Evolutionary conservation across 2,113 vertebrate species (phyloP), one percentile per base, ranked within the genome.

Genomic region (Eidolon helvum): DNA sequence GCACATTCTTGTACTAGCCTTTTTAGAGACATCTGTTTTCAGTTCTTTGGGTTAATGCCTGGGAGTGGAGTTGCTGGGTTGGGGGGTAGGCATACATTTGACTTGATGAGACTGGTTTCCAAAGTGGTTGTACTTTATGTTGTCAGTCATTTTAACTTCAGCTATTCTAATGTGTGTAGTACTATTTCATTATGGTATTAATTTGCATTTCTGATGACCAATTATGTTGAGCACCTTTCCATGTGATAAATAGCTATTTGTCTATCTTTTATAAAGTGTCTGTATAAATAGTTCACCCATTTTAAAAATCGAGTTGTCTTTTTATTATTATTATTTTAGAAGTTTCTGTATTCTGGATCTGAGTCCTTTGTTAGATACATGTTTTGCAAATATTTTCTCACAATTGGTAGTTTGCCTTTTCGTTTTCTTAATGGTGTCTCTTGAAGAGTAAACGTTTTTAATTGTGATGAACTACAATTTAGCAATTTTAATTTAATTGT

Each of bases 131-230:
- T 5, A 6, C 10, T 48, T 10, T 57, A 26, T 14, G 4, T 3
- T 9, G 28, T 40, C 28, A 0, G 14, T 3, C 4, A 21, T 7
- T 18, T 28, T 7, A 11, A 2, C 10, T 2, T 26, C 10, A 57
- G 48, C 30, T 33, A 0, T 68, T 19, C 74, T 14, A 45, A 28
- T 0, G 0, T 19, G 18, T 19, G 61, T 0, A 0, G 4, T 59
- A 38, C 50, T 61, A 1, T 35, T 61, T 82, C 38, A 7, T n/a
- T 3, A 4, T 2, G 57, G 57, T 26, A 9, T n/a, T 50, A 1
- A 4, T n/a, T 53, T 53, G 43, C 43, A 26, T 33, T 26, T 65
- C 79, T 24, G 55, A 24, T 26, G 79, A 50, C 57, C 33, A 50
- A 1, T 43, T 65, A 10, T 26, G 14, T 12, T 0, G n/a, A 14